Evolutionary conservation across 2,888 invertebrate species (phyloP).

Genomic region (Callosobruchus maculatus): DNA sequence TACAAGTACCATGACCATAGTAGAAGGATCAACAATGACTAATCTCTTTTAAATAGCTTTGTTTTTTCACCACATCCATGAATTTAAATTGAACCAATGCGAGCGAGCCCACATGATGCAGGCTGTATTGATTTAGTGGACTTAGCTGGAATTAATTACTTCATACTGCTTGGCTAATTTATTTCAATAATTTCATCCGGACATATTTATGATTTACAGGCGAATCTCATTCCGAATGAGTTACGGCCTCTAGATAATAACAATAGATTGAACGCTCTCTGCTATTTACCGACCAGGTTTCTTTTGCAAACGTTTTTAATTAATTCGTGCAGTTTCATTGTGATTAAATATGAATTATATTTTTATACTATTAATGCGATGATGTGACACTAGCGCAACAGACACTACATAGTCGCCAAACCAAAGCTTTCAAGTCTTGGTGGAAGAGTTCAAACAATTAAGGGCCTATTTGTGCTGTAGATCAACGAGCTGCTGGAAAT

Average conservation of each 20-base stretch:
- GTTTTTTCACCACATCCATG: not conserved
- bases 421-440: too few relatives aligned
- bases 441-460: too few relatives aligned
- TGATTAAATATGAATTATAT: not conserved
- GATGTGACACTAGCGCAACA: too few relatives aligned
- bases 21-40: not conserved
- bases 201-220: not conserved
- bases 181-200: not conserved
- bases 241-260: not conserved
- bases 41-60: not conserved
- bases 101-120: not conserved
- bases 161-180: not conserved
- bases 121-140: not conserved
- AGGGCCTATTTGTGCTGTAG: too few relatives aligned
- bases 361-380: too few relatives aligned
- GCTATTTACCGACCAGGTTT: not conserved
- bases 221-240: not conserved
- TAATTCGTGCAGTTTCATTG: not conserved
- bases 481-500: too few relatives aligned
- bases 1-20: not conserved
- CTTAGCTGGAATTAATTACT: not conserved
- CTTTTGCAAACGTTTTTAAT: not conserved
- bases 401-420: too few relatives aligned
- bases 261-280: not conserved
- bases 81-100: not conserved